Percentiles rank a stretch among this genome's conserved stretches.
Conservation (phyloP, 2,797 vertebrate genomes). For the Mormyrops boulengeri region DNA sequence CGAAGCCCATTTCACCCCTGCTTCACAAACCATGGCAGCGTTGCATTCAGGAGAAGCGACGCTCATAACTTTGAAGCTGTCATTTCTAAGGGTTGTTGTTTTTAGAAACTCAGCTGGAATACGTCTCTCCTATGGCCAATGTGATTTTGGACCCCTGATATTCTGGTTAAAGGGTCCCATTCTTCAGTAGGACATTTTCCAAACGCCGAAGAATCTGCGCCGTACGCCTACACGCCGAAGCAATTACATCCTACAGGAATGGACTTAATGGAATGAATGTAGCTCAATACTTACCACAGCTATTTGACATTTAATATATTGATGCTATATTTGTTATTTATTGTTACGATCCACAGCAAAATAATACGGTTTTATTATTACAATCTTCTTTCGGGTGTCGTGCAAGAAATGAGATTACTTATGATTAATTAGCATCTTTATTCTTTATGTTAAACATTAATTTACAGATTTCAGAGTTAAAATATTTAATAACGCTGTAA, state of each 20-base stretch:
- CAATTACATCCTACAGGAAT: neutral
- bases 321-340: neutral
- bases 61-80: neutral
- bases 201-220: neutral
- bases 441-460: neutral
- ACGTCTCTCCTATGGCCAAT: neutral
- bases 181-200: neutral
- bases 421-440: neutral
- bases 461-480: neutral
- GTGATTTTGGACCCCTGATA: neutral
- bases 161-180: neutral
- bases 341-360: neutral
- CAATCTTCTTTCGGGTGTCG: neutral
- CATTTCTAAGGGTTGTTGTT: neutral
- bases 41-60: neutral
- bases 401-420: neutral
- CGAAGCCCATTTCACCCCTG: neutral
- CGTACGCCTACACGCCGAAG: neutral
- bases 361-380: neutral
- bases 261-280: neutral
- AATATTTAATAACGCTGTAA: neutral
- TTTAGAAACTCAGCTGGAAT: neutral
- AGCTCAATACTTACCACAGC: neutral
- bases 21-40: neutral
- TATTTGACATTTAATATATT: neutral